Conservation (phyloP, 2,888 invertebrate species). For the Diabrotica balteata region DNA sequence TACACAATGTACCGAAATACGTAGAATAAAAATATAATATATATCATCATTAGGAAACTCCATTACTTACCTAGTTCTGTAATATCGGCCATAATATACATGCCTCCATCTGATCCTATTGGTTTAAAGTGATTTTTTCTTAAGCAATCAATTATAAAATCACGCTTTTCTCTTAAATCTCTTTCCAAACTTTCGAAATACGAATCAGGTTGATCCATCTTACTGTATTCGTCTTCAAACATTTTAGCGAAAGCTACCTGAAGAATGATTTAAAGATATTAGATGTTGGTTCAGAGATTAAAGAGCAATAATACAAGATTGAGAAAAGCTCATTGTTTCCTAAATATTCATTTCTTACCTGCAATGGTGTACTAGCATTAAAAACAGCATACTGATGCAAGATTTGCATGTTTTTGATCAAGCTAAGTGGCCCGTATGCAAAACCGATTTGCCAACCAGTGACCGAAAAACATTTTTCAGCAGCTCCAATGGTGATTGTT, state of each 20-base stretch:
- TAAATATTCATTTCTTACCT: constrained; percentile 60
- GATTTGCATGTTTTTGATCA: constrained; percentile 81
- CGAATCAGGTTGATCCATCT: constrained; percentile 77
- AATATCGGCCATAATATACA: constrained; percentile 96
- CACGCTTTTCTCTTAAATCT: constrained; percentile 79
- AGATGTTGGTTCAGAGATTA: background rate
- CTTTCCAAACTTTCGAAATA: constrained; percentile 80
- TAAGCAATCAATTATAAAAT: constrained; percentile 78
- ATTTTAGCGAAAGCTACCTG: constrained; percentile 91
- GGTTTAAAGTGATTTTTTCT: constrained; percentile 85
- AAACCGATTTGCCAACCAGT: constrained; percentile 98
- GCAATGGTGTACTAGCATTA: constrained; percentile 89
- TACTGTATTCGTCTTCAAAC: constrained; percentile 82
- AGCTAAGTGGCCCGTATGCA: constrained; percentile 87
- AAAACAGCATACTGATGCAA: constrained; percentile 96
- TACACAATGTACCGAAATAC: too few species aligned
- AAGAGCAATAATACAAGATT: too few species aligned
- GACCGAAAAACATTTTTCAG: constrained; percentile 96
- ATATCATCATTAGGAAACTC: too few species aligned
- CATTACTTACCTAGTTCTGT: constrained; percentile 68
- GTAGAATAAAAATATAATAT: too few species aligned
- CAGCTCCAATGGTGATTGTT: constrained; percentile 95
- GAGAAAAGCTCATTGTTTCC: too few species aligned
- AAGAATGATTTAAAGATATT: constrained; percentile 7
- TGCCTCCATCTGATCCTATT: constrained; percentile 93